Evolutionary conservation across 1,140 invertebrate species (phyloP).

Genomic region (Philopotamus ludificatus): DNA sequence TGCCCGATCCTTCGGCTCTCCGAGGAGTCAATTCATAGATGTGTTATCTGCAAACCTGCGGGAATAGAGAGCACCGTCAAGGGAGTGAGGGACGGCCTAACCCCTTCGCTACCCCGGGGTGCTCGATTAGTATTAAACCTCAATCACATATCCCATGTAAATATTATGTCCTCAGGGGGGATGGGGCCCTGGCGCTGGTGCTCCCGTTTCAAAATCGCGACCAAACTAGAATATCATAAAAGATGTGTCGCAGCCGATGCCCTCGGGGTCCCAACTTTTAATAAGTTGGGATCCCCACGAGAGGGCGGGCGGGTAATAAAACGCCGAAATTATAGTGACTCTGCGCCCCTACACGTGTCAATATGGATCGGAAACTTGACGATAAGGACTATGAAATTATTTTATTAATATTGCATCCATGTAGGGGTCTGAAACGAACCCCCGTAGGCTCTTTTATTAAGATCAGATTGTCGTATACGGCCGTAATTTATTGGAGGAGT

Average conservation of each 20-base stretch:
- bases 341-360: conserved; percentile 19
- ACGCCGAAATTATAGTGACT: conserved; percentile 21
- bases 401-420: conserved; percentile 20
- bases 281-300: conserved; percentile 27
- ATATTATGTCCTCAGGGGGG: conserved; percentile 25
- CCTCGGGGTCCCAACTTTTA: conserved; percentile 16
- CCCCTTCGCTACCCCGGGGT: background rate
- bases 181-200: background rate
- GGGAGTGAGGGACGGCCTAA: background rate
- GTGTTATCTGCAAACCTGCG: conserved; percentile 30
- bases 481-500: background rate
- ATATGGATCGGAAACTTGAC: conserved; percentile 20
- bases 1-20: conserved; percentile 20
- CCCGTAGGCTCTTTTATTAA: background rate
- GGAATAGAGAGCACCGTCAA: too few species aligned
- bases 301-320: conserved; percentile 22
- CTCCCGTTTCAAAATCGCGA: background rate
- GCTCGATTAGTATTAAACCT: conserved; percentile 35
- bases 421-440: background rate
- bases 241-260: conserved; percentile 2
- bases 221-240: background rate
- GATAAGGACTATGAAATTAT: conserved; percentile 22
- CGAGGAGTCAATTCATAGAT: conserved; percentile 32
- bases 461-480: background rate
- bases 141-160: conserved; percentile 39